phyloP scores from a whole-genome alignment of 2,888 invertebrate genomes.

The Mythimna pallens region DNA sequence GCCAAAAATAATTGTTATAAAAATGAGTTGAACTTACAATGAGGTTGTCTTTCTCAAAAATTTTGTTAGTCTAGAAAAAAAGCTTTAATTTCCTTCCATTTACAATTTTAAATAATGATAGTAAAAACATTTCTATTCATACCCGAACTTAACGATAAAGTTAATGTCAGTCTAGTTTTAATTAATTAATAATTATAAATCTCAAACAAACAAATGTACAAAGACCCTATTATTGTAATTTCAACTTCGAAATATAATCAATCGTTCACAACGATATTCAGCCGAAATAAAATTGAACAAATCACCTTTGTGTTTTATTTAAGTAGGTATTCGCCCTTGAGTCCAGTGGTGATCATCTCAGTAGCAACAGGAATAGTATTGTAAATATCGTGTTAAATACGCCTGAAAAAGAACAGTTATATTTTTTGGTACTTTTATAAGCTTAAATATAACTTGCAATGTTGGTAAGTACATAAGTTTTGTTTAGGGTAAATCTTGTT shows the following conservation, averaged over 20 bases:
- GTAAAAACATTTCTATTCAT: background rate
- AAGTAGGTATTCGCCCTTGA: slow-evolving; percentile 67
- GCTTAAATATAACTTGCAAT: too few species aligned
- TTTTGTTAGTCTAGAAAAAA: background rate
- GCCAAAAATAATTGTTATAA: slow-evolving; percentile 53
- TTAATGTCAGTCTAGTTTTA: background rate
- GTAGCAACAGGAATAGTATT: slow-evolving; percentile 23
- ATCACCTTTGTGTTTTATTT: slow-evolving; percentile 74
- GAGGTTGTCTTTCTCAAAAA: slow-evolving; percentile 3
- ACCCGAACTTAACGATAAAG: background rate
- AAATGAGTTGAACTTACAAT: slow-evolving; percentile 51
- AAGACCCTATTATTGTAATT: slow-evolving; percentile 36
- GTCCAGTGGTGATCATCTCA: slow-evolving; percentile 40
- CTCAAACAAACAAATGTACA: background rate
- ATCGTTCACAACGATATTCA: slow-evolving; percentile 76
- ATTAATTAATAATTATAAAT: background rate
- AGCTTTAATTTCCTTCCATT: background rate
- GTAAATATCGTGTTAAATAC: background rate
- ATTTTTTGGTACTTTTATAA: background rate
- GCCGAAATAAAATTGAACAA: slow-evolving; percentile 78
- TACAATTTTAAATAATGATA: background rate
- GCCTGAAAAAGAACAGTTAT: slow-evolving; percentile 29
- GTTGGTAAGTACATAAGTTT: too few species aligned
- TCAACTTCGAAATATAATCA: slow-evolving; percentile 53
- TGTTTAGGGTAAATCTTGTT: too few species aligned